phyloP scores from a whole-genome alignment of 2,888 invertebrate genomes.

The Heteromurus nitidus region DNA sequence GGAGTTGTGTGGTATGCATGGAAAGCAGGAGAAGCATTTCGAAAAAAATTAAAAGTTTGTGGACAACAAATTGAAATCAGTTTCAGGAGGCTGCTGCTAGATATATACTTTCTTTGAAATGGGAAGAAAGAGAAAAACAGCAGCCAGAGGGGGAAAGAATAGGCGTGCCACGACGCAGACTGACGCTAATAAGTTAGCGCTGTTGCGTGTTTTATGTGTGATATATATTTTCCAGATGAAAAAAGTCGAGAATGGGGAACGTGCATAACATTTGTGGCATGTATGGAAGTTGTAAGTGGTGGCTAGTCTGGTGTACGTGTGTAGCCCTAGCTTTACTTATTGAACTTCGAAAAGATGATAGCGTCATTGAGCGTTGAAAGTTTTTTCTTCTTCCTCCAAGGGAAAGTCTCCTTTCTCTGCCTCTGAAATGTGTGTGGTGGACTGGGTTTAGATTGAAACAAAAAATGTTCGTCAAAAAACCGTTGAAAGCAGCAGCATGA shows the following conservation, averaged over 20 bases:
- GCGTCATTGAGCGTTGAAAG: slow-evolving; percentile 41
- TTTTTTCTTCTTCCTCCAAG: slow-evolving; percentile 5
- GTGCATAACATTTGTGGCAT: neutral
- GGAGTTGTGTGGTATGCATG: too few species aligned
- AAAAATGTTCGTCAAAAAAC: too few species aligned
- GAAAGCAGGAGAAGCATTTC: slow-evolving; percentile 14
- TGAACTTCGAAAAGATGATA: slow-evolving; percentile 27
- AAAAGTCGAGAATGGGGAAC: neutral
- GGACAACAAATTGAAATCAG: slow-evolving; percentile 54
- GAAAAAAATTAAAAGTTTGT: slow-evolving; percentile 53
- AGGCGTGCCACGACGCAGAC: slow-evolving; percentile 21
- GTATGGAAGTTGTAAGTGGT: neutral
- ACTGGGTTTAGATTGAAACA: slow-evolving; percentile 11
- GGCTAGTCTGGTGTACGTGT: neutral
- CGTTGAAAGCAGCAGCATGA: neutral
- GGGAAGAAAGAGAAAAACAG: neutral
- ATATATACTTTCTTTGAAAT: slow-evolving; percentile 4
- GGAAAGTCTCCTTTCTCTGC: slow-evolving; percentile 26
- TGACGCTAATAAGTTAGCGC: slow-evolving; percentile 31
- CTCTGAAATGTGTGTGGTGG: neutral
- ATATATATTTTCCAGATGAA: neutral
- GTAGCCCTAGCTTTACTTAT: slow-evolving; percentile 3
- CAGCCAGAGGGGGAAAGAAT: too few species aligned
- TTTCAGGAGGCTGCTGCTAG: slow-evolving; percentile 21
- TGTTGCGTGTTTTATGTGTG: slow-evolving; percentile 22